A percentile compares a stretch with the other conserved stretches of the same genome.
Evolutionary conservation across 37 sponge, comb jelly and placozoan species (phyloP).

Genomic region (Beroe ovata): DNA sequence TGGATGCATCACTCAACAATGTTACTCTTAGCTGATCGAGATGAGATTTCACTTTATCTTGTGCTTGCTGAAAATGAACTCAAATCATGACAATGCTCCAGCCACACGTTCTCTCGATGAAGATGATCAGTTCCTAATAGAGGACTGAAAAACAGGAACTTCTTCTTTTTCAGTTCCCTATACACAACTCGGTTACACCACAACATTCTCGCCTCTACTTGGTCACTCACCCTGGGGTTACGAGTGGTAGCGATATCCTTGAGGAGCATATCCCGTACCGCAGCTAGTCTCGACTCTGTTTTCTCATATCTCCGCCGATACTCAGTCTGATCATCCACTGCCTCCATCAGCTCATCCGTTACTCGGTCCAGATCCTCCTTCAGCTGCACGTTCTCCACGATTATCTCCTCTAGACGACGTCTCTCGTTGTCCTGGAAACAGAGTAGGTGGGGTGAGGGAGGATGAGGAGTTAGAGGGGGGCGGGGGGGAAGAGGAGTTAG

Average conservation of each 20-base stretch:
- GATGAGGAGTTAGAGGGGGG: too few species aligned
- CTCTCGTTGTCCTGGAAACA: slow-evolving; percentile 62
- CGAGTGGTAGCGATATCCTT: slow-evolving; percentile 32
- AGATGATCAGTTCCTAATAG: too few species aligned
- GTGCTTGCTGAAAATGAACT: background rate
- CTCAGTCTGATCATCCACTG: slow-evolving; percentile 26
- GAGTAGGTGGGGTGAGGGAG: background rate
- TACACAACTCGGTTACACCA: too few species aligned
- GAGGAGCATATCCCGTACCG: slow-evolving; percentile 4
- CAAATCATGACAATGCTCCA: too few species aligned
- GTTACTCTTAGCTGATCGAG: slow-evolving; percentile 32
- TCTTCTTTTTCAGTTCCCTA: too few species aligned
- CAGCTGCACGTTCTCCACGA: slow-evolving; percentile 54
- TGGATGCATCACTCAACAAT: slow-evolving; percentile 52
- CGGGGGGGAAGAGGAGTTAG: too few species aligned
- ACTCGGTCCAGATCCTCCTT: slow-evolving; percentile 62
- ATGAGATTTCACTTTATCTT: slow-evolving; percentile 60
- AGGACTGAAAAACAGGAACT: too few species aligned
- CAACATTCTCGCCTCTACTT: too few species aligned
- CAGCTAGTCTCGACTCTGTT: background rate
- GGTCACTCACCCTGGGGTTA: slow-evolving; percentile 6
- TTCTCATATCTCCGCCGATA: slow-evolving; percentile 7
- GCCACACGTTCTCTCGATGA: too few species aligned
- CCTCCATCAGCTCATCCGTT: slow-evolving; percentile 61
- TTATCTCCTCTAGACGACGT: slow-evolving; percentile 53